Conservation (phyloP, 2,888 invertebrate species). For the Lasiommata megera region DNA sequence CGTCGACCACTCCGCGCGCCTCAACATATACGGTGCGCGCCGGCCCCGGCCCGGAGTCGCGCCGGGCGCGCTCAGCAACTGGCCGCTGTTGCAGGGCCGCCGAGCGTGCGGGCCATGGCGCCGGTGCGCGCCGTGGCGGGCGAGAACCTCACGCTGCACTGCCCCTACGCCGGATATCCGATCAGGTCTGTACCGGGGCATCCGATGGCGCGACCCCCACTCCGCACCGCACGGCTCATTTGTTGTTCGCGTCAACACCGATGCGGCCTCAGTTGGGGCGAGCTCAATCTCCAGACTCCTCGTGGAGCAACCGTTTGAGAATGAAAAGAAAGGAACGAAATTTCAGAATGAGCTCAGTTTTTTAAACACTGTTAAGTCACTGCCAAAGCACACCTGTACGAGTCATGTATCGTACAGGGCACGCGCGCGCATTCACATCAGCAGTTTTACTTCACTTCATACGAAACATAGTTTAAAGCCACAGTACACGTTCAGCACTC, state of each 20-base stretch:
- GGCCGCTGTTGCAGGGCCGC: slow-evolving; percentile 78
- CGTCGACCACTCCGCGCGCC: slow-evolving; percentile 85
- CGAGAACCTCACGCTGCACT: slow-evolving; percentile 86
- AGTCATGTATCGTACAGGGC: too few species aligned
- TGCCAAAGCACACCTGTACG: too few species aligned
- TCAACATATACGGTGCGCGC: slow-evolving; percentile 89
- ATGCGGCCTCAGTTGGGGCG: too few species aligned
- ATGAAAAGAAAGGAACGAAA: too few species aligned
- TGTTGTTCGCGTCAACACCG: background rate
- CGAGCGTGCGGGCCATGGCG: slow-evolving; percentile 85
- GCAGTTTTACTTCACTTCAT: too few species aligned
- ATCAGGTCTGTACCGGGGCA: slow-evolving; percentile 83
- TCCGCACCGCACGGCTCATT: slow-evolving; percentile 18
- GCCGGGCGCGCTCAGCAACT: background rate
- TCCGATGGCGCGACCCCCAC: slow-evolving; percentile 62
- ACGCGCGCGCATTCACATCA: too few species aligned
- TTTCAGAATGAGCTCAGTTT: too few species aligned
- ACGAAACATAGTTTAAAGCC: too few species aligned
- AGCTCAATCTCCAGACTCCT: background rate
- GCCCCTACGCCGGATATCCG: slow-evolving; percentile 94
- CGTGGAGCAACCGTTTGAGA: too few species aligned
- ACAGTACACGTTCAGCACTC: too few species aligned
- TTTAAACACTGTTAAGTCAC: too few species aligned
- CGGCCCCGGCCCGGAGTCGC: background rate
- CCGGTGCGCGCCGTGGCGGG: slow-evolving; percentile 89